Evolutionary conservation across 2,797 vertebrate species (phyloP).

Genomic region (Thalassophryne amazonica): DNA sequence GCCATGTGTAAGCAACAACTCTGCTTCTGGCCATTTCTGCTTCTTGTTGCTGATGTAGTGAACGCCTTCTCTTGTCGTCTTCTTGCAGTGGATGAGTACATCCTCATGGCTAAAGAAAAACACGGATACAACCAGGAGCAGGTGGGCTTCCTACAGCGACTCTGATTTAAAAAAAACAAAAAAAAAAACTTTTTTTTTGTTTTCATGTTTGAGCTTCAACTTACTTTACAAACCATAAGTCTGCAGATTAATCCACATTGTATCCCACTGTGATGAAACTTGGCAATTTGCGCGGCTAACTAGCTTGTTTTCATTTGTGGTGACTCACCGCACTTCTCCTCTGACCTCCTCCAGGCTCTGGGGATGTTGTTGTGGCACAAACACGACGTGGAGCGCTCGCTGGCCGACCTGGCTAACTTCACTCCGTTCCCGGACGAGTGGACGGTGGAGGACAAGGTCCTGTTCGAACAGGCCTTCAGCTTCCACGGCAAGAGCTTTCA

Average conservation of each 20-base stretch:
- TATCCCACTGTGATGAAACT: neutral
- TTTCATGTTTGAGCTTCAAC: too few relatives aligned
- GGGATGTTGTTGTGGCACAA: conserved; percentile 97
- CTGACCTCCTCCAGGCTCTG: conserved; percentile 75
- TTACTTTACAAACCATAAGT: too few relatives aligned
- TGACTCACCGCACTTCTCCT: neutral
- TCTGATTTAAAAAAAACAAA: too few relatives aligned
- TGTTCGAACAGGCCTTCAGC: conserved; percentile 94
- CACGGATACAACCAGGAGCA: conserved; percentile 95
- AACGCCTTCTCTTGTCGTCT: neutral
- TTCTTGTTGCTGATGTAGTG: neutral
- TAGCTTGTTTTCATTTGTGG: neutral
- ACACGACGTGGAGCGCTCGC: conserved; percentile 89
- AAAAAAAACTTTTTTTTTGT: too few relatives aligned
- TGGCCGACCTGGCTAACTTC: conserved; percentile 92
- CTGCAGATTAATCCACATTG: neutral
- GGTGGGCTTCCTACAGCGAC: too few relatives aligned
- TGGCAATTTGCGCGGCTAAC: too few relatives aligned
- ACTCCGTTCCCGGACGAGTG: conserved; percentile 94
- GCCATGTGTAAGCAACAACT: conserved; percentile 83
- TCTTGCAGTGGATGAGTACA: conserved; percentile 88
- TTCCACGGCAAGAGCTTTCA: conserved; percentile 95
- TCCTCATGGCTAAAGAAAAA: conserved; percentile 92
- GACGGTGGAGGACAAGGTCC: conserved; percentile 92
- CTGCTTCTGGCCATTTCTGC: neutral